Base-by-base conservation (phyloP, 2,113 vertebrate species). In the Hippopotamus amphibius region DNA sequence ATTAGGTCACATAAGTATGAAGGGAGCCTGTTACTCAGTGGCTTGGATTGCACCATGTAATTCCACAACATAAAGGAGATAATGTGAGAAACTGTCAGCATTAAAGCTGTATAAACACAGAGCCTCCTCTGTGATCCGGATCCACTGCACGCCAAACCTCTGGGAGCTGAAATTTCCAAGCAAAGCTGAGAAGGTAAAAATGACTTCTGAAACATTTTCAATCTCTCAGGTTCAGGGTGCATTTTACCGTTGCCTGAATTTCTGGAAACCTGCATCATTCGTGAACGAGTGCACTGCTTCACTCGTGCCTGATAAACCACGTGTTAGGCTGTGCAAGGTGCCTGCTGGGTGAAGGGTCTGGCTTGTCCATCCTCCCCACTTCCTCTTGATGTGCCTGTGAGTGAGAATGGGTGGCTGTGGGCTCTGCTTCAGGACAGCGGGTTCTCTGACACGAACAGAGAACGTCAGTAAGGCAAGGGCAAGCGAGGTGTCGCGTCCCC, bases 121-220 rank as follows among this genome's bases (percentile, higher is more conserved):
- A 57, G 7, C 55, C 37, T 37, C 37, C 16, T 19, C 66, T 74
- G 63, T 72, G 72, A 86, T 68, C 16, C 92, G 50, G 43, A 76
- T 61, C 61, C 79, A n/a, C 2, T 57, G 53, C 41, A 55, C 0
- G 1, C 46, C 82, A 69, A 66, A 79, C 53, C 77, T 71, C 69
- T 11, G 65, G 19, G 4, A 59, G 26, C 0, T 81, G 65, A 81
- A 53, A 84, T 94, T 88, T 48, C 84, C 22, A 74, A 82, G 43
- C 61, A 87, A 90, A 93, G 41, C 46, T 30, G 65, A 97, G 53
- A 90, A 43, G 55, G 90, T 19, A 53, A 26, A 80, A 92, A 85
- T 57, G 22, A 93, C 24, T 66, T 59, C 53, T 71, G n/a, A 63
- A 46, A 87, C 1, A 10, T 66, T 94, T 79, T 76, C 66, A 83